These are phyloP conservation scores for Phalacrocorax carbo DNA, from an alignment of 2,113 vertebrate genomes.

Conservation along the genomic window DNA sequence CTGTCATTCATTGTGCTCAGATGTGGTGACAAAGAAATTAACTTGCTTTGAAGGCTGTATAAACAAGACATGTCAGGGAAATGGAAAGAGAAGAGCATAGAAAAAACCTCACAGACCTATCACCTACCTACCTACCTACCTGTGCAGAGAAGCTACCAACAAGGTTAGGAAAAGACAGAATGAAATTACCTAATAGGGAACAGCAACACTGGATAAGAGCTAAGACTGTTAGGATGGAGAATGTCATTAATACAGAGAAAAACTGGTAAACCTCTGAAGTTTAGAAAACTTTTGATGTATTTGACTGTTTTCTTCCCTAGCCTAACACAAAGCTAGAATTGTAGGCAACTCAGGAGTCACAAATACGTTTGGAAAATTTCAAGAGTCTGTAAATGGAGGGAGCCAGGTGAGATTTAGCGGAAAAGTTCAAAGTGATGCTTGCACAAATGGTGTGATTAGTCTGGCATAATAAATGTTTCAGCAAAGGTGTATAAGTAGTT, in stretches of 20 bases:
- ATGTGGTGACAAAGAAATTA: neutral
- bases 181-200: neutral
- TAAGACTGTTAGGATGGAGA: neutral
- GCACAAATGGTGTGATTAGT: neutral
- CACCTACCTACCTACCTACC: neutral
- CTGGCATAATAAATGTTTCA: neutral
- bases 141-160: neutral
- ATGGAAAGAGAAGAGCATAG: neutral
- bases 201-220: neutral
- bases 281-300: neutral
- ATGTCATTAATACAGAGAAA: neutral
- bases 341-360: neutral
- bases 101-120: neutral
- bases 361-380: neutral
- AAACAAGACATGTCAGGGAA: neutral
- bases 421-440: neutral
- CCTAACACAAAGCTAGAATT: neutral
- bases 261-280: neutral
- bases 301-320: neutral
- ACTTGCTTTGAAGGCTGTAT: neutral
- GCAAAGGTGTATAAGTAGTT: neutral
- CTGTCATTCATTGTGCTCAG: neutral
- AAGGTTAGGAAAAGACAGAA: neutral
- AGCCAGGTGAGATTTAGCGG: neutral
- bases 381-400: neutral